Base-by-base conservation (phyloP, 2,797 vertebrate genomes). In the Liasis olivaceus region DNA sequence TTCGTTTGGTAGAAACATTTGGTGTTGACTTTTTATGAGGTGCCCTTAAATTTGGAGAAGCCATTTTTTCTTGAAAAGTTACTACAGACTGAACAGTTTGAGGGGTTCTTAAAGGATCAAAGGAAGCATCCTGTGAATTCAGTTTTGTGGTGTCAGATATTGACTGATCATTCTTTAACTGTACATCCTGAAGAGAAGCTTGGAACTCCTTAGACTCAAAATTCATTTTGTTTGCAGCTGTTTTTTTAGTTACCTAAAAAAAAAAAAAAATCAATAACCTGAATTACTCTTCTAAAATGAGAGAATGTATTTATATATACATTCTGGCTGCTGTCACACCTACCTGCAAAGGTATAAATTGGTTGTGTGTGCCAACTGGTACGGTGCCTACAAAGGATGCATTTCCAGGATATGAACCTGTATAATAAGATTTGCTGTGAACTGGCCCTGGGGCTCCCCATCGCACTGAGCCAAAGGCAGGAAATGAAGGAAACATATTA, bases 291-390 rank as follows among this genome's bases (percentile, higher is more conserved):
- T 93, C 93, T 94, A 94, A 91, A 42, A 63, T 81, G 7, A 42
- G 22, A 66, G 26, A 81, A 59, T 66, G 24, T 63, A 84, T 36
- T 28, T 90, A 20, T 84, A 64, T 84, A 58, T n/a, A 47, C 47
- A 7, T 24, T 47, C 26, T n/a, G 11, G 8, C 4, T 64, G 51
- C 42, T 88, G 87, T 42, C n/a, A 72, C 28, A 72, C 97, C 97
- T 96, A 98, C 99, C 98, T 99, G 99, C 59, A 99, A 96, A 47
- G 99, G 99, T 96, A 99, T 98, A 95, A 99, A 99, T 97, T 99
- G 99, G 97, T 98, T 99, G 97, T 99, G 99, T 86, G 98, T 98
- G 89, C 98, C 98, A 56, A 98, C 97, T 88, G 98, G 98, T 64
- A 98, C 7, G 1, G 97, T 58, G 89, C 98, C 96, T 60, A 97